Conservation (phyloP, 2,113 vertebrate species). For the Poeciliopsis retropinna region DNA sequence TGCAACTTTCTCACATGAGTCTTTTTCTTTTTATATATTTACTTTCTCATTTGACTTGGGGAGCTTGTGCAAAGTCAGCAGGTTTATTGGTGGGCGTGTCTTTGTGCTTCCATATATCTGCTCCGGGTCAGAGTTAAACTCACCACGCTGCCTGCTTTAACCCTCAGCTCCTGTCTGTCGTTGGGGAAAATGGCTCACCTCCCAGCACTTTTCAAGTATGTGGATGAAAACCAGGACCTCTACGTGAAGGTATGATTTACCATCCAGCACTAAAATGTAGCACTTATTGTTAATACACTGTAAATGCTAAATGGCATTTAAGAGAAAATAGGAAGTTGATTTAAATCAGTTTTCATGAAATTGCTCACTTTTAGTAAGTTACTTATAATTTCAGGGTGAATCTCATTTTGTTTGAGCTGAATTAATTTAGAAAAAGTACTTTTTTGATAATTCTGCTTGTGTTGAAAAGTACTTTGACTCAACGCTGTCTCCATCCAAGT, state of each 20-base stretch:
- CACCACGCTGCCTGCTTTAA: constrained; percentile 33
- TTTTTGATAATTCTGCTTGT: too few species aligned
- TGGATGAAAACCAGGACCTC: constrained; percentile 91
- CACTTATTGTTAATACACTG: background rate
- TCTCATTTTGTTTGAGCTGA: too few species aligned
- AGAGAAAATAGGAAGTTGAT: too few species aligned
- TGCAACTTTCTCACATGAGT: too few species aligned
- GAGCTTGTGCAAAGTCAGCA: constrained; percentile 42
- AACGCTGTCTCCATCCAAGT: too few species aligned
- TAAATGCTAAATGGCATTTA: too few species aligned
- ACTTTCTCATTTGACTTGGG: background rate
- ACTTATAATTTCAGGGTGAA: too few species aligned
- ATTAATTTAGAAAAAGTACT: too few species aligned
- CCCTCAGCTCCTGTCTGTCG: constrained; percentile 35
- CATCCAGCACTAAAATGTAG: too few species aligned
- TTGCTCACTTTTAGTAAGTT: too few species aligned
- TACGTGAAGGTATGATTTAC: constrained; percentile 85
- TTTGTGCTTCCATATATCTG: constrained; percentile 28
- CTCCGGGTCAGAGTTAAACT: background rate
- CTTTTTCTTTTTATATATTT: background rate
- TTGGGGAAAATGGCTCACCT: constrained; percentile 84
- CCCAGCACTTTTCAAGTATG: constrained; percentile 85
- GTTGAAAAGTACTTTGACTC: too few species aligned
- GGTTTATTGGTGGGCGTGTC: constrained; percentile 41
- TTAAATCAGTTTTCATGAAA: too few species aligned